Evolutionary conservation across 1,140 invertebrate species (phyloP), one percentile per base, ranked within the genome.

Genomic region (Drosophila ambigua): DNA sequence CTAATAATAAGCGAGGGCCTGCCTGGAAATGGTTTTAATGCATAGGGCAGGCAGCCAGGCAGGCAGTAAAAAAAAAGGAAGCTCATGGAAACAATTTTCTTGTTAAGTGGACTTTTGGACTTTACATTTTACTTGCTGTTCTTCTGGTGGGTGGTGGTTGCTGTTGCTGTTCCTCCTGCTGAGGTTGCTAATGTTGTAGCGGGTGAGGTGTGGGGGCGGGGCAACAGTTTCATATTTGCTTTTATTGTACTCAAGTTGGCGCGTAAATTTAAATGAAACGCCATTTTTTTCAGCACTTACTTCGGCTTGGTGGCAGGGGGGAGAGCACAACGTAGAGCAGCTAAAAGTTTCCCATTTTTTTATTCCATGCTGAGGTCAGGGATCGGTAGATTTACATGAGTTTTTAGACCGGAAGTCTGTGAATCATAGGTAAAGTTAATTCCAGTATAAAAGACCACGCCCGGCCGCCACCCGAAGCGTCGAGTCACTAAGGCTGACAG

Each of bases 211-310:
- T 28, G 26, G 26, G 6, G 5, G 5, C 20, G 50, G n/a, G 65
- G 66, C 66, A 67, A 69, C 52, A 46, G 50, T 74, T 83, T 78
- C 49, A 78, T 63, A 69, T 74, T 83, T 83, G 48, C 77, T 35
- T 78, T 81, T 81, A 85, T 87, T 77, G 52, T 72, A 58, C 68
- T 58, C 59, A 78, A 81, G 73, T 78, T 78, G 64, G 50, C 44
- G 78, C 58, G 69, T 87, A 67, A 85, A 81, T 81, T 85, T 71
- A 77, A 81, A 81, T 80, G 57, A 77, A 79, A 80, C 41, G 44
- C 48, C 16, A 48, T 69, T 64, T 81, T 73, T 73, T 73, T 3
- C 4, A 16, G 9, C n/a, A 50, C 57, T 67, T 59, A 35, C 39
- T 13, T 9, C 11, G 41, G 9, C 35, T 13, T 24, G 13, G 39